Evolutionary conservation across 2,113 vertebrate species (phyloP), one percentile per base, ranked within the genome.

Genomic region (Oceanodroma tethys): DNA sequence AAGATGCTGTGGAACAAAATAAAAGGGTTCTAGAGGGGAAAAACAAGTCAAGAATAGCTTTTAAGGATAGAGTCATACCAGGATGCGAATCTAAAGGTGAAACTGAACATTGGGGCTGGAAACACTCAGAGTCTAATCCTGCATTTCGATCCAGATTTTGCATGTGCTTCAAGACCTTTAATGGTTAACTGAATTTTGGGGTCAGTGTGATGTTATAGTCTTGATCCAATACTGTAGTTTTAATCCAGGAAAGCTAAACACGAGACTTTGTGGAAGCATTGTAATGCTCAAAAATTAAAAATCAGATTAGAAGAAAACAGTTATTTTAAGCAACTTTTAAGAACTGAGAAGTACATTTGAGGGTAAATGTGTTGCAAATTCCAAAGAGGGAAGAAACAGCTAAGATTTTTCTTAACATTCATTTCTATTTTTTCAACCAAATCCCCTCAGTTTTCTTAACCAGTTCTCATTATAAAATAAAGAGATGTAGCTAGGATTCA

Each of bases 1-100:
- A 95, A 90, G 96, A 92, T 52, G 58, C 63, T 78, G 59, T 74
- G 71, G 88, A 96, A 88, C 88, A 95, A 96, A 97, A 97, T 93
- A 90, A 95, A 97, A 97, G 75, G 55, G 74, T 81, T 89, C 79
- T 40, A 26, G 68, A 59, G 14, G 48, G 34, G 32, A 7, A 4
- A 3, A 10, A 26, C 26, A 43, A 47, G 63, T 78, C 60, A 92
- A 92, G 83, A 92, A 83, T 32, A 93, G 50, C 65, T 94, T 91
- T 93, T 81, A 86, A 84, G 60, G 48, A 62, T 91, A 89, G 89
- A 91, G 80, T 79, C 73, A 60, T 88, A 70, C 16, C 60, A 92
- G 72, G 76, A 87, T 81, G 62, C 66, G 93, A 92, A 93, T 89
- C 68, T 81, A 60, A 79, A 75, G 12, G 50, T 95, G 80, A 95